Percentiles rank a stretch among this genome's conserved stretches.
These are phyloP conservation scores for Eulemur macaco DNA, from an alignment of 2,113 vertebrate species.

Conservation along the genomic window DNA sequence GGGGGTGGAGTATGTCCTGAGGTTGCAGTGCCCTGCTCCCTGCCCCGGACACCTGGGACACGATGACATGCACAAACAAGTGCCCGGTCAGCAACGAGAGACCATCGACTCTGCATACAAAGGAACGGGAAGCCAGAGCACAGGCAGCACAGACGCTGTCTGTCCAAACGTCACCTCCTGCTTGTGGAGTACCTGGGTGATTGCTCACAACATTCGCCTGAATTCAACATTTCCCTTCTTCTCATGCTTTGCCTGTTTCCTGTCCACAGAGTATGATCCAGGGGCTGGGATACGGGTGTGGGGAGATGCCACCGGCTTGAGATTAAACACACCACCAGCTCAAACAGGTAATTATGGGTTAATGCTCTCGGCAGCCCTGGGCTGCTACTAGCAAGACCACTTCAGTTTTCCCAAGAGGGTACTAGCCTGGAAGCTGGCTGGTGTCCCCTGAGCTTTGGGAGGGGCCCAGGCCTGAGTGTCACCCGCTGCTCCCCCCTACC, in stretches of 20 bases:
- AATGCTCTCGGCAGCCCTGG: rapidly evolving
- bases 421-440: not conserved
- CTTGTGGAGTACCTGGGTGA: not conserved
- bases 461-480: too few relatives aligned
- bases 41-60: not conserved
- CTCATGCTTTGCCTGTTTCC: not conserved
- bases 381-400: not conserved
- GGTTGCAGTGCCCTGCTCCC: not conserved
- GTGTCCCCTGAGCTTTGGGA: not conserved
- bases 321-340: not conserved
- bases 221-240: not conserved
- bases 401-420: not conserved
- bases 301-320: too few relatives aligned
- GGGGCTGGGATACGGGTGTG: not conserved
- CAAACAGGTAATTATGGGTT: not conserved
- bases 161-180: not conserved
- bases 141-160: rapidly evolving
- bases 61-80: too few relatives aligned
- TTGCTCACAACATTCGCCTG: not conserved
- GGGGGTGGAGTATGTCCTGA: not conserved
- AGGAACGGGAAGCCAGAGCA: not conserved
- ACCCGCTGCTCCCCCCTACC: not conserved
- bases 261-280: not conserved
- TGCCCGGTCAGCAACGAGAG: rapidly evolving
- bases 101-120: not conserved